A percentile compares a stretch with the other conserved stretches of the same genome.
Conservation (phyloP, 2,888 invertebrate species). For the Luperina nickerlii region DNA sequence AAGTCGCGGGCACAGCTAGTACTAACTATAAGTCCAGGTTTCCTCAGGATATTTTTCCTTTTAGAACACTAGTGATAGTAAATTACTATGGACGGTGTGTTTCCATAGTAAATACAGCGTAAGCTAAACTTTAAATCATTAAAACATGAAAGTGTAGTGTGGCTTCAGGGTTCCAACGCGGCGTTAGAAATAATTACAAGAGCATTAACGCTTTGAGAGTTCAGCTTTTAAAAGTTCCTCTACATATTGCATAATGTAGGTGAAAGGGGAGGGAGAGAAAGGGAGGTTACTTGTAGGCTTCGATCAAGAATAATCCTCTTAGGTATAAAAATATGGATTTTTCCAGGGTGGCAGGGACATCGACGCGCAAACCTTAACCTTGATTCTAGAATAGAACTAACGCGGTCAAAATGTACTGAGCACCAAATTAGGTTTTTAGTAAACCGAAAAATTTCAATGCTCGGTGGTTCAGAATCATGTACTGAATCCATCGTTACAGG, state of each 20-base stretch:
- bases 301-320: not conserved
- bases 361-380: no score
- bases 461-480: no score
- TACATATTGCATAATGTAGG: not conserved
- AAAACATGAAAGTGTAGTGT: slow-evolving; percentile 29
- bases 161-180: slow-evolving; percentile 30
- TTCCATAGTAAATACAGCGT: slow-evolving; percentile 6
- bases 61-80: not conserved
- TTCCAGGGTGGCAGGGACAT: no score
- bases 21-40: not conserved
- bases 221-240: slow-evolving; percentile 32
- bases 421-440: no score
- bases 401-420: no score
- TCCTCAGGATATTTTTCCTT: not conserved
- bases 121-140: slow-evolving; percentile 47
- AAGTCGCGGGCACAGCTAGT: no score
- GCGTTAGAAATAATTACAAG: slow-evolving; percentile 49
- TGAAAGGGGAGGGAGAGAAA: not conserved
- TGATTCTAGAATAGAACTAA: no score
- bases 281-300: not conserved
- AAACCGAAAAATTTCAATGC: no score
- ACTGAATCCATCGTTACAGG: no score
- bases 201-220: slow-evolving; percentile 28
- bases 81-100: not conserved
- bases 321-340: not conserved